These are phyloP conservation scores for Rapana venosa DNA, from an alignment of 2,888 invertebrate genomes.

Conservation along the genomic window DNA sequence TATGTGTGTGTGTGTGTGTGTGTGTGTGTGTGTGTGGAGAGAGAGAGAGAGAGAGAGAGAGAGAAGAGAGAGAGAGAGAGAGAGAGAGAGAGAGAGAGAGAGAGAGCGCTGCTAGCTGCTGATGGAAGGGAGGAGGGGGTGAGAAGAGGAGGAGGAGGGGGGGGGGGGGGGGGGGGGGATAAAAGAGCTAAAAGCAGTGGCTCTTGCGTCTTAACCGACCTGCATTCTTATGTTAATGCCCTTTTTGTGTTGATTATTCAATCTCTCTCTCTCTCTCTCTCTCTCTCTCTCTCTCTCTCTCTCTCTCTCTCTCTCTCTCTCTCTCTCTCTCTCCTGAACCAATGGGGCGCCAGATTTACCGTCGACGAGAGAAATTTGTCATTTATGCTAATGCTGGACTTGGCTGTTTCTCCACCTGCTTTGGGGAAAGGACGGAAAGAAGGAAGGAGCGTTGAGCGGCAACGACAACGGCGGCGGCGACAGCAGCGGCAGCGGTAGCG, in stretches of 20 bases:
- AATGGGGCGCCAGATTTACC: slow-evolving; percentile 32
- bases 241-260: not conserved
- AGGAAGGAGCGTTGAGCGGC: too few species aligned
- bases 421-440: too few species aligned
- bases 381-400: slow-evolving; percentile 34
- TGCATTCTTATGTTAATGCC: slow-evolving; percentile 45
- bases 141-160: not conserved
- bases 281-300: slow-evolving; percentile 10
- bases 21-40: not conserved
- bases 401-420: not conserved
- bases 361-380: slow-evolving; percentile 22
- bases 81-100: slow-evolving; percentile 14
- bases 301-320: not conserved
- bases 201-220: slow-evolving; percentile 9
- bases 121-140: too few species aligned
- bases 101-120: too few species aligned
- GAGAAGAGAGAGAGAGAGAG: not conserved
- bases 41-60: not conserved
- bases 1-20: too few species aligned
- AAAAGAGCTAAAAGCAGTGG: too few species aligned
- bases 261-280: slow-evolving; percentile 7
- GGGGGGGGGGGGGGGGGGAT: too few species aligned
- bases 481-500: too few species aligned
- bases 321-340: slow-evolving; percentile 10
- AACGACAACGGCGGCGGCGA: too few species aligned